These are phyloP conservation scores for Pollenia labialis DNA, from an alignment of 2,888 invertebrate genomes.

Conservation along the genomic window DNA sequence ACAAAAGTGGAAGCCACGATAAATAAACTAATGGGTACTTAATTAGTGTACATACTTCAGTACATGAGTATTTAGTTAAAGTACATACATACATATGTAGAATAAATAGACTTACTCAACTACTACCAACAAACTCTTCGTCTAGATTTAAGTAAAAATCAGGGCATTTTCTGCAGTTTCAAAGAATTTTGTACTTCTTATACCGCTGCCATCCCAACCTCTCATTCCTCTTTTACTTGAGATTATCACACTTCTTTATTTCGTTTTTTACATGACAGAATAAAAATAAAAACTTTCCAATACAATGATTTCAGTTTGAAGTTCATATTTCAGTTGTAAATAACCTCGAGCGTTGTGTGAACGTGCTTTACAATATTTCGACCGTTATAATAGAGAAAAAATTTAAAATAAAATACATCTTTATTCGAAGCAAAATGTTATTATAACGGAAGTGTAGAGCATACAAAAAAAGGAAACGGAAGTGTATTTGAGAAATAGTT, in stretches of 20 bases:
- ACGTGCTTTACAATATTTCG: slow-evolving; percentile 48
- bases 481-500: slow-evolving; percentile 63
- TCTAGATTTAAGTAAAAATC: slow-evolving; percentile 36
- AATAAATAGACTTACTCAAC: not conserved
- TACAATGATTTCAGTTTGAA: slow-evolving; percentile 72
- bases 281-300: slow-evolving; percentile 74
- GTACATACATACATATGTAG: not conserved
- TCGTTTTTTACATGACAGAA: slow-evolving; percentile 42
- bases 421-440: slow-evolving; percentile 48
- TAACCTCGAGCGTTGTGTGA: slow-evolving; percentile 67
- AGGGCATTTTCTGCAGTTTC: slow-evolving; percentile 55
- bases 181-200: slow-evolving; percentile 15
- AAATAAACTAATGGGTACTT: slow-evolving; percentile 58
- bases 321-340: slow-evolving; percentile 73
- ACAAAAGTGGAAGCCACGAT: slow-evolving; percentile 52
- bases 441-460: slow-evolving; percentile 63
- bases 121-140: slow-evolving; percentile 20
- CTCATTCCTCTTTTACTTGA: not conserved
- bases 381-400: slow-evolving; percentile 1
- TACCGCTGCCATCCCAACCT: not conserved
- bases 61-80: slow-evolving; percentile 19
- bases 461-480: slow-evolving; percentile 68
- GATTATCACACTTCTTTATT: slow-evolving; percentile 26
- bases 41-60: slow-evolving; percentile 42
- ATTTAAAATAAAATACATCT: not conserved